Evolutionary conservation across 2,113 vertebrate genomes (phyloP), one percentile per base, ranked within the genome.

Genomic region (Pagrus major): DNA sequence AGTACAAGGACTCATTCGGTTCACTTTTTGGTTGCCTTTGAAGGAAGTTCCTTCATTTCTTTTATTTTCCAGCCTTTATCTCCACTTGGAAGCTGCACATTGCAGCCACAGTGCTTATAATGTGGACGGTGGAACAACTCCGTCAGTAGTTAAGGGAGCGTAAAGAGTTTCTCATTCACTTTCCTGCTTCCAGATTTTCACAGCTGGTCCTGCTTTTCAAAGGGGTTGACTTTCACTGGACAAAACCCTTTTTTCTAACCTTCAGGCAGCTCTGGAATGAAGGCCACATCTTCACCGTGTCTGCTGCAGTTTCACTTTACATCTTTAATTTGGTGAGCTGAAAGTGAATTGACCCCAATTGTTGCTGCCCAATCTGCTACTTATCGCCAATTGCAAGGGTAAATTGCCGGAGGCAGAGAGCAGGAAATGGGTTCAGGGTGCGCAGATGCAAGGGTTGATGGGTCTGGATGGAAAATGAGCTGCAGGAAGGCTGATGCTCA

Each of bases 301-400:
- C 70, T 76, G 55, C 72, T 49, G 51, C 61, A 77, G 78, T 86
- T 87, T 91, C 78, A 71, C 81, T 88, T 88, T 85, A 83, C 83
- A 81, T 87, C 76, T 88, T 85, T 90, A 86, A 89, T 91, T 86
- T 83, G 41, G 55, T 31, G 75, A 68, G 49, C 77, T 71, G 77
- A 73, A 85, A 87, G 84, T 71, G 84, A 85, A 86, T 82, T 75
- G 88, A 81, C 81, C 82, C 70, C 83, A 88, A 47, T 80, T 85
- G 76, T 83, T 65, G 51, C 74, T n/a, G 35, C 61, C 54, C 47
- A 27, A 60, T 84, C 73, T 14, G 2, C 61, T 81, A 72, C 79
- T 84, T 90, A 86, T 81, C 25, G 56, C 77, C 77, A 71, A 79
- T 72, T 51, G 74, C 64, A 6, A 33, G 54, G 55, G 80, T 70